Evolutionary conservation across 2,888 invertebrate species (phyloP), one percentile per base, ranked within the genome.

Genomic region (Aspidiotus destructor): DNA sequence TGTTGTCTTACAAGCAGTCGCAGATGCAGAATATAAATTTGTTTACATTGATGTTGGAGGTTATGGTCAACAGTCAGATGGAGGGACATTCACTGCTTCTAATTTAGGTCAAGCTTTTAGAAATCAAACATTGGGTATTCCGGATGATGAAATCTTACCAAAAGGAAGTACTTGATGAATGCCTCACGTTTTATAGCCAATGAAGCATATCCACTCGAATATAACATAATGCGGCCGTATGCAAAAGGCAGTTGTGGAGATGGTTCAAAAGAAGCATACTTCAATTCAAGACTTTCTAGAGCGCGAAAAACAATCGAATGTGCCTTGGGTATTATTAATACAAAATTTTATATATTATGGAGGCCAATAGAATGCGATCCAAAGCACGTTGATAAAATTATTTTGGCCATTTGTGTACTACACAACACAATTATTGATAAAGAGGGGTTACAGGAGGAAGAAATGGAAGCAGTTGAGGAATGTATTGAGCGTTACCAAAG

Each of bases 241-340:
- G 48, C 48, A 10, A 48, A 11, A 48, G 9, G 11, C n/a, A n/a
- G n/a, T n/a, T n/a, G n/a, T n/a, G n/a, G n/a, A n/a, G n/a, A n/a
- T 55, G 11, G 13, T 6, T 40, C 41, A 8, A 41, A 40, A 7
- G 60, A 60, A 16, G 15, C 40, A 13, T 41, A 60, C n/a, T 60
- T 8, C n/a, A 60, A 60, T 60, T 3, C 11, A n/a, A 28, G 60
- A 16, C 41, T 40, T 3, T 60, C 60, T 13, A 28, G 60, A 41
- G 60, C 60, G 8, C 15, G 60, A 7, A 60, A 41, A 41, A 60
- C 60, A 60, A 41, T 60, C 9, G 60, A 60, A 11, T 41, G 41
- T 41, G 60, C 60, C 5, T 60, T 60, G 13, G 60, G 60, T 13
- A 60, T 60, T 7, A 60, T 60, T 28, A 41, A 40, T n/a, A 8